Percentiles rank a stretch among this genome's conserved stretches.
phyloP scores from a whole-genome alignment of 64 coral and sea anemone species.

The Porites lutea region DNA sequence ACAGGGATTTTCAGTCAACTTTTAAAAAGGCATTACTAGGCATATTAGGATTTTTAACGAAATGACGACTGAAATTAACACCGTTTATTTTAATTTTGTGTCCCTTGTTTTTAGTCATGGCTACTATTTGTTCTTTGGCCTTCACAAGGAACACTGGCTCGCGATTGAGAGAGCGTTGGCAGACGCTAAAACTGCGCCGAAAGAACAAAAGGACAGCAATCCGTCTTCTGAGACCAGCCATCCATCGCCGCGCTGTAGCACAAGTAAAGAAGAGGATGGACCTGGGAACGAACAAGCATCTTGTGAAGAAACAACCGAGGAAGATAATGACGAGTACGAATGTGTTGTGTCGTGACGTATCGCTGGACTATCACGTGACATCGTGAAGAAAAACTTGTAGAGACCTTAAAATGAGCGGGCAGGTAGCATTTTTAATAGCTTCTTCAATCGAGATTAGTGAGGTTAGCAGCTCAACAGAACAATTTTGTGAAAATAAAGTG shows the following conservation, averaged over 20 bases:
- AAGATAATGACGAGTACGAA: slow-evolving; percentile 76
- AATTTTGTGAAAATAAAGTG: too few species aligned
- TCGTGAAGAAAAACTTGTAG: too few species aligned
- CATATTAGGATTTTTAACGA: too few species aligned
- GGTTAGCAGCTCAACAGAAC: too few species aligned
- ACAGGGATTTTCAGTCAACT: too few species aligned
- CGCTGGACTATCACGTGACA: background rate
- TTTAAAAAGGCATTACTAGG: too few species aligned
- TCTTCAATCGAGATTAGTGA: too few species aligned
- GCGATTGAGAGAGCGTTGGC: slow-evolving; percentile 53
- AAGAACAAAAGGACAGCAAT: slow-evolving; percentile 77
- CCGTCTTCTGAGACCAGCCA: slow-evolving; percentile 53
- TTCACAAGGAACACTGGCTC: slow-evolving; percentile 82
- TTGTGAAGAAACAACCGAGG: slow-evolving; percentile 30
- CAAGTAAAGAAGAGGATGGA: slow-evolving; percentile 78
- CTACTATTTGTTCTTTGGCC: slow-evolving; percentile 79
- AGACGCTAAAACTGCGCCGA: slow-evolving; percentile 55
- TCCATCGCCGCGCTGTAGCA: slow-evolving; percentile 50
- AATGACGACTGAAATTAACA: too few species aligned
- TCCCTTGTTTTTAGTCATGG: slow-evolving; percentile 65
- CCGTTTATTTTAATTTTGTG: background rate
- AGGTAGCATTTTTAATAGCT: too few species aligned
- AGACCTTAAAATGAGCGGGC: too few species aligned
- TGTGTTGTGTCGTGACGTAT: slow-evolving; percentile 59
- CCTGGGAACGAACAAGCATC: slow-evolving; percentile 46